Evolutionary conservation across 2,797 vertebrate species (phyloP), one percentile per base, ranked within the genome.

Genomic region (Gymnoscopelus braueri): DNA sequence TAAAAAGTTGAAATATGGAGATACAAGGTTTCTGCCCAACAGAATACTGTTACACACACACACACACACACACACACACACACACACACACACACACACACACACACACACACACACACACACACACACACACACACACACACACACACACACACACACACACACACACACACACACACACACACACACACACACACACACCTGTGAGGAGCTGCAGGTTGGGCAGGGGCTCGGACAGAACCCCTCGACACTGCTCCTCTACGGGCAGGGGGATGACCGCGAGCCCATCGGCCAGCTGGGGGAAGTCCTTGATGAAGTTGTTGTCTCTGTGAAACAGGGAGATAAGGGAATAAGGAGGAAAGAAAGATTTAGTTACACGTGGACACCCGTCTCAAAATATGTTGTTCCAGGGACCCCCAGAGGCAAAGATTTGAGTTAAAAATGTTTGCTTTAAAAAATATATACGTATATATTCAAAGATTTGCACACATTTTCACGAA

Each of bases 251-350:
- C 78, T 99, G 98, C 77, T 99, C 97, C 80, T 99, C 98, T 61
- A 99, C 96, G 0, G 97, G 97, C 66, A 99, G 87, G 0, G 97
- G 97, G 84, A 99, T 99, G 81, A 98, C 98, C 95, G 98, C 89
- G 78, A 99, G 93, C 29, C 96, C 97, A 0, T 99, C 98, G 0
- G 98, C 97, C 57, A 99, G 91, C 89, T 99, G 98, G 0, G 98
- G 97, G 50, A 99, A 99, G 83, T 99, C 98, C 90, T 99, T 98
- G 83, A 99, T 98, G 88, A 97, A 98, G 91, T 99, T 99, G 84
- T 98, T 98, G 89, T 99, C 98, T 89, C 97, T 99, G 92, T 71
- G 72, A 75, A 9, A 67, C 7, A 55, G 5, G 54, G 19, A 15
- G 4, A 47, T 2, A 32, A 78, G 29, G 50, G 44, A 47, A 12